Evolutionary conservation across 2,113 vertebrate genomes (phyloP).

Genomic region (Thermophis baileyi): DNA sequence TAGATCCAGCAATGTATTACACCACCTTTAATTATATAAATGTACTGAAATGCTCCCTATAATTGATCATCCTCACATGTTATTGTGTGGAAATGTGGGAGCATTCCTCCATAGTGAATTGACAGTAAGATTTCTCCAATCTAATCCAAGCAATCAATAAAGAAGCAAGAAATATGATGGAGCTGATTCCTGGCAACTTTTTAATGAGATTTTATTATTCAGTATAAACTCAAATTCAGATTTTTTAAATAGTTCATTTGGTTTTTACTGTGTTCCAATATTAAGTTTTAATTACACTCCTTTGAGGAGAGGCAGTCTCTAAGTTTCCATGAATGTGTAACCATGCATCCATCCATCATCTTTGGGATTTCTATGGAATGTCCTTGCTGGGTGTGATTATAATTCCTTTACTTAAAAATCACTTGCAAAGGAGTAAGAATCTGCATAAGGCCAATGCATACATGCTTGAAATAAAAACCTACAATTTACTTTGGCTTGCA

Average conservation of each 20-base stretch:
- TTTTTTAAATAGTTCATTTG: neutral
- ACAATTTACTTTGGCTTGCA: neutral
- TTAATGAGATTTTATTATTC: neutral
- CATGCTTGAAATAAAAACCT: no score
- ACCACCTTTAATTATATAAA: neutral
- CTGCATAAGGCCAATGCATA: no score
- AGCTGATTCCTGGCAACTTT: neutral
- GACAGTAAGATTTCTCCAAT: neutral
- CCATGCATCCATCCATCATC: neutral
- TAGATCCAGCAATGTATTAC: neutral
- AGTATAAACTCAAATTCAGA: neutral
- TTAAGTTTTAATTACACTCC: neutral
- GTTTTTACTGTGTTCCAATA: neutral
- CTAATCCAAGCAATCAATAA: neutral
- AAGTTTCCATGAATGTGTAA: neutral
- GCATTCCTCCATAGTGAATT: neutral
- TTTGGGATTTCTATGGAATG: neutral
- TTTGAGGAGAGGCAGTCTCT: neutral
- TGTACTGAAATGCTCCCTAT: neutral
- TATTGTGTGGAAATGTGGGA: neutral
- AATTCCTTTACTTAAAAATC: neutral
- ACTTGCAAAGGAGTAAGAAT: neutral
- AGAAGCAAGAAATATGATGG: neutral
- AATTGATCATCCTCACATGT: neutral
- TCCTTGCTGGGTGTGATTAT: neutral